Base-by-base conservation (phyloP, 2,888 invertebrate genomes). In the Venusia cambrica region DNA sequence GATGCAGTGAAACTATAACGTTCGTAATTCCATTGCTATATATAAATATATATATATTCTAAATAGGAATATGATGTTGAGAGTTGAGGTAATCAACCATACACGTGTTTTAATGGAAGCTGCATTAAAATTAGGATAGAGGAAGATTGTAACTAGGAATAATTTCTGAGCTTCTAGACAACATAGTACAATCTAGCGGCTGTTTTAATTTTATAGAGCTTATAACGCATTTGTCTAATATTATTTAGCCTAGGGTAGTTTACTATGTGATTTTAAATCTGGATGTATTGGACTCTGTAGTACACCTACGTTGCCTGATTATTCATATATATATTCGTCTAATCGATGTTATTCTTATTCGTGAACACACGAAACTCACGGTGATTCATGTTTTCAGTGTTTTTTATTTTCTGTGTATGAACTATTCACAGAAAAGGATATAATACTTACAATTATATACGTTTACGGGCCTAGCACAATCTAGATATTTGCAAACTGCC, bases 141-240 rank as follows among this genome's bases (percentile, higher is more conserved):
- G n/a, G n/a, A 5, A 15, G 9, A 20, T 14, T 24, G 17, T 12
- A 14, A 14, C 18, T 29, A 25, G n/a, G n/a, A n/a, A n/a, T n/a
- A 14, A 24, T 11, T 22, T 27, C 34, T 40, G 37, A 38, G 39
- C 41, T 38, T 40, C 16, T 37, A 36, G 32, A 28, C 35, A 12
- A 31, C 27, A 31, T 42, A 42, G 41, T 35, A 27, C 19, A 42
- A 41, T 21, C 37, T 49, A 47, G 42, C 31, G 25, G 44, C 36
- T 24, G 18, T 29, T 54, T 38, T 40, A 30, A 30, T 42, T 50
- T 36, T 13, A 38, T 32, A 29, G 21, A 18, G 6, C 34, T 34
- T 36, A 22, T 18, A 22, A 13, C 15, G 14, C 19, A 28, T 22
- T 24, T 11, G 22, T 6, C 12, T 5, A 6, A 13, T 14, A 5